Evolutionary conservation across 1,140 invertebrate genomes (phyloP), one percentile per base, ranked within the genome.

Genomic region (Muscidifurax raptorellus): DNA sequence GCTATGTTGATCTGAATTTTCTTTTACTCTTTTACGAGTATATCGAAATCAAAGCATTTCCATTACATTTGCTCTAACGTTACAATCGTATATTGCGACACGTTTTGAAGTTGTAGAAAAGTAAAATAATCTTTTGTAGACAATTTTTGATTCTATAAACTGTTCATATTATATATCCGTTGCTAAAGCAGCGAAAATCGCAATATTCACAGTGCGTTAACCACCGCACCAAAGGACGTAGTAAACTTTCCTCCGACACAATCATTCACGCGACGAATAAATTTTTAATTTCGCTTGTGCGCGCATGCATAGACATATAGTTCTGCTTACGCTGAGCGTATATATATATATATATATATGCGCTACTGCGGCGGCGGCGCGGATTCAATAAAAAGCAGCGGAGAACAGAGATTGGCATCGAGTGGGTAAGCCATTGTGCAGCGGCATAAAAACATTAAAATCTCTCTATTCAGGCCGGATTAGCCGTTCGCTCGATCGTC

Each of bases 381-480:
- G 88, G 89, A 92, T 92, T 92, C 91, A 92, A 92, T 92, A 92
- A 91, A 92, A 92, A 90, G 88, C 88, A 90, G 88, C 89, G 87
- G 88, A 89, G 90, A 89, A 89, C 71, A 32, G 76, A 80, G 88
- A 86, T 92, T 90, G 89, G 90, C 91, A 92, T 92, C 91, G 90
- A 92, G 92, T 92, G 91, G 90, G 88, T 88, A 88, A 90, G 87
- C 92, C 89, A 93, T 93, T 92, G 92, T 92, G 89, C 88, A 88
- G 88, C 88, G 87, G 89, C 90, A 92, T 93, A 91, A 93, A 93
- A 93, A 93, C 91, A 93, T 93, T 90, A 92, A 93, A 93, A 93
- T 93, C 92, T 92, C 91, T 90, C 90, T 90, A 92, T 93, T 93
- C 92, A 92, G 83, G 85, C 79, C 87, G 91, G 92, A 92, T 93